Evolutionary conservation across 2,888 invertebrate genomes (phyloP), one percentile per base, ranked within the genome.

Genomic region (Slavum lentiscoides): DNA sequence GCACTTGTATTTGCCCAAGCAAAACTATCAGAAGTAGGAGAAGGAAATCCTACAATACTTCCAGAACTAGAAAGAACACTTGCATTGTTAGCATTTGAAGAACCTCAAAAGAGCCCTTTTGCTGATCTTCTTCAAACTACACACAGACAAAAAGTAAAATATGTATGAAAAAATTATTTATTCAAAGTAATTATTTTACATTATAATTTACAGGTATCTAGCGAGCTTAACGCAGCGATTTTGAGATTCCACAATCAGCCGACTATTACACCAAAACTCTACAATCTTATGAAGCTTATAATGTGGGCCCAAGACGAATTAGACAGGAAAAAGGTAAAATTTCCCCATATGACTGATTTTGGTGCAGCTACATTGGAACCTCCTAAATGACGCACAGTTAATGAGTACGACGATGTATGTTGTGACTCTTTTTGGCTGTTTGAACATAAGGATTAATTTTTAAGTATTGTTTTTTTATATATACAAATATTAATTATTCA

Each of bases 221-320:
- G 97, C 88, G 97, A 98, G 88, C 89, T 98, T 23, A 98, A 98
- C 88, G 95, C 97, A 72, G 97, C 98, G n/a, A 97, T 98, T 84
- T 88, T 98, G 77, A 94, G 96, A 86, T 93, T 94, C 88, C 97
- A 98, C 86, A 94, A 96, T 85, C 92, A 93, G 86, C 95, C 96
- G 86, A 92, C 93, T 72, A 95, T 95, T 1, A 94, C 94, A 82
- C 96, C 97, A 4, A 94, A 96, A 86, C 89, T 98, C 82, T 95
- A 96, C 85, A 95, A 94, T 85, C 89, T 98, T 21, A 88, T 98
- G 17, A 95, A 97, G 87, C 90, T 97, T 87, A 94, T 98, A 84
- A 88, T 97, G 68, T 98, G 98, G 98, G 94, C 96, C 0, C 97
- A 98, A 87, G 94, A 94, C 81, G 96, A 97, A 86, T 89, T 98